These are phyloP conservation scores for Drosophila bifasciata DNA, from an alignment of 1,140 invertebrate genomes.

Conservation along the genomic window DNA sequence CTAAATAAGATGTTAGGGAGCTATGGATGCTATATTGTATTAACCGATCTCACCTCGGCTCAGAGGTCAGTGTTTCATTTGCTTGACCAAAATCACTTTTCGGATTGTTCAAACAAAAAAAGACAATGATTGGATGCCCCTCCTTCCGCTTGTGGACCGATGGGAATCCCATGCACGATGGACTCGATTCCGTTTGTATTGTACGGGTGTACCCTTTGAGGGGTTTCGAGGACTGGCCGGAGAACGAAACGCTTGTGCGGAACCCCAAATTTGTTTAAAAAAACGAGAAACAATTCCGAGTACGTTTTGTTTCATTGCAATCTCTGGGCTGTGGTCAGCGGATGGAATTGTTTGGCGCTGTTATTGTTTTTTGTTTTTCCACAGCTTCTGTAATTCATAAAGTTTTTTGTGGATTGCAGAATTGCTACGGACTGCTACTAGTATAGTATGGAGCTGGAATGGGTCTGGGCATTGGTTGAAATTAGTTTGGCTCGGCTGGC, in stretches of 20 bases:
- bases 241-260: conserved; percentile 16
- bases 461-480: conserved; percentile 39
- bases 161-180: conserved; percentile 1
- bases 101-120: conserved; percentile 40
- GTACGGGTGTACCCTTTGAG: conserved; percentile 10
- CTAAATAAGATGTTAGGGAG: too few relatives aligned
- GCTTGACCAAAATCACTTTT: conserved; percentile 74
- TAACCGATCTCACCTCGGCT: conserved; percentile 19
- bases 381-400: conserved; percentile 67
- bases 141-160: background rate
- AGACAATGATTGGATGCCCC: conserved; percentile 31
- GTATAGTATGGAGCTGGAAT: too few relatives aligned
- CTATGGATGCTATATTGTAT: background rate
- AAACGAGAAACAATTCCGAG: conserved; percentile 56
- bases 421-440: conserved; percentile 22
- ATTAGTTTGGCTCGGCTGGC: conserved; percentile 61
- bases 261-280: conserved; percentile 33
- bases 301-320: conserved; percentile 66
- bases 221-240: conserved; percentile 7
- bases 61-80: conserved; percentile 25
- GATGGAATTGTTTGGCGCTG: conserved; percentile 49
- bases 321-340: conserved; percentile 56
- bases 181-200: conserved; percentile 42
- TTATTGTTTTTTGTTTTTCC: conserved; percentile 20
- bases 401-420: conserved; percentile 63